Conservation (phyloP, 2,797 vertebrate species). For the Enteromius mattozi region DNA sequence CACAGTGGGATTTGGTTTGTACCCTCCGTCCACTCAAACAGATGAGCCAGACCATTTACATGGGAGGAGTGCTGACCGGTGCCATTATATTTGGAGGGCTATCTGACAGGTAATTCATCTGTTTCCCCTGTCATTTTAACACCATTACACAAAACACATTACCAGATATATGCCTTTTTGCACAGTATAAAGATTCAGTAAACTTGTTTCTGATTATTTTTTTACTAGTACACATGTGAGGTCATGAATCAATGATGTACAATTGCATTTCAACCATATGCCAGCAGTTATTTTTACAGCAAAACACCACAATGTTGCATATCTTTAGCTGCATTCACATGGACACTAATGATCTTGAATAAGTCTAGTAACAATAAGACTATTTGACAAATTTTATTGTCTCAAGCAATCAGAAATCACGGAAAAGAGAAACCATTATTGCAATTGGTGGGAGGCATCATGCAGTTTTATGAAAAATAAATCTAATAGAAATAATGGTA, state of each 20-base stretch:
- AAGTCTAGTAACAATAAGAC: not conserved
- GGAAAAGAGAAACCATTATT: no score
- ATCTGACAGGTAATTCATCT: conserved; percentile 73
- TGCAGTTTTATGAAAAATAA: not conserved
- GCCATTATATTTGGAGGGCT: conserved; percentile 78
- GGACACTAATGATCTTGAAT: not conserved
- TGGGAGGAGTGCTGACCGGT: conserved; percentile 79
- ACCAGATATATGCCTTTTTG: not conserved
- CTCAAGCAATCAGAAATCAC: no score
- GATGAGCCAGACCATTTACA: conserved; percentile 83
- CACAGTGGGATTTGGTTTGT: conserved; percentile 79
- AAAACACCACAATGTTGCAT: not conserved
- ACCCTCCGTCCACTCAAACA: conserved; percentile 77
- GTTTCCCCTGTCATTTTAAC: not conserved
- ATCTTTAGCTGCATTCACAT: not conserved
- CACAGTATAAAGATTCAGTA: not conserved
- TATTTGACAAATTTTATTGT: not conserved
- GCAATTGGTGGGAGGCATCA: not conserved
- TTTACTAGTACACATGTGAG: not conserved
- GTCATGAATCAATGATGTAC: not conserved
- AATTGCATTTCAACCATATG: not conserved
- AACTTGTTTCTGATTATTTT: not conserved
- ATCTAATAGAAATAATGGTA: not conserved
- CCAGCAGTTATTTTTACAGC: not conserved
- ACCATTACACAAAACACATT: not conserved